Base-by-base conservation (phyloP, 30 jellyfish, hydroid and myxozoan species). In the Nemopilema nomurai region DNA sequence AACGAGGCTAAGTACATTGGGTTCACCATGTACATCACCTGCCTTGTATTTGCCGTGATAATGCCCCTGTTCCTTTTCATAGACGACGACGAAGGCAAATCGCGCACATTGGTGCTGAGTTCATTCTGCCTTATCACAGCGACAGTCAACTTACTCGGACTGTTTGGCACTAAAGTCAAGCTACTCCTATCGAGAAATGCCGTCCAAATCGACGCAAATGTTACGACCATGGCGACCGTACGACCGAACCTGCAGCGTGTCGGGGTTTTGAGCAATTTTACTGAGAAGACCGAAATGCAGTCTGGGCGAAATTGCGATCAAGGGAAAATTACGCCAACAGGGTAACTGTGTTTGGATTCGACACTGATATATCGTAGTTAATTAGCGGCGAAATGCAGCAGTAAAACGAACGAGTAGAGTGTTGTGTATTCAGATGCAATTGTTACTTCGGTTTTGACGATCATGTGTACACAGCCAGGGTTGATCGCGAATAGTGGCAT, bases 1-100 rank as follows among this genome's bases (percentile, higher is more conserved):
- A 94, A 94, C 87, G 99, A 94, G 81, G 97, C 99, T 0, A 89
- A 89, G 83, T 85, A 89, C 81, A 94, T 94, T 22, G 99, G 97
- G 33, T 76, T 89, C 49, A 89, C 99, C 22, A 83, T 94, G 95
- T 94, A 89, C 79, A 53, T 89, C 19, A 76, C 99, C 0, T 94
- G 97, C 76, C 85, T 86, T 76, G 71, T 67, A 8, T 72, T 96
- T 90, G 95, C 93, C 1, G 84, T 90, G 3, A 77, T 89, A n/a
- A 28, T 88, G 26, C 93, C 97, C 6, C 53, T 84, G n/a, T 90
- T 79, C 81, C 67, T 29, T 24, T 64, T 90, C 28, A 64, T 88
- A 16, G 78, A 73, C 20, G 95, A 85, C 65, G 87, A 71, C 19
- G 96, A 86, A 19, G 90, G 89, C 30, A 74, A 52, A 62, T 63